Conservation (phyloP, 1,140 invertebrate species). For the Anagrus nilaparvatae region DNA sequence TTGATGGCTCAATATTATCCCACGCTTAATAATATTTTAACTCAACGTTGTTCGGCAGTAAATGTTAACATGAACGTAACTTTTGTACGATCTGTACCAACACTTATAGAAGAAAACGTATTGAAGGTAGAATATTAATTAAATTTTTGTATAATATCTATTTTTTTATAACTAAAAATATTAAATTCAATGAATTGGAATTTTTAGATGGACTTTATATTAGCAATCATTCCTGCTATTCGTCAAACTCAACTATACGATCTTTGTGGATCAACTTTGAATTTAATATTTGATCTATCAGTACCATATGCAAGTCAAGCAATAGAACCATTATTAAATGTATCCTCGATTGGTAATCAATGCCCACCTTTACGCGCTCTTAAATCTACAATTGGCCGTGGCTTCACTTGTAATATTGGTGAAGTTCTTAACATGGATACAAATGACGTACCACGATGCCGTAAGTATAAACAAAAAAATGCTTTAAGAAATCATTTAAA, state of each 20-base stretch:
- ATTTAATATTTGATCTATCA: constrained; percentile 86
- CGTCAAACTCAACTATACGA: constrained; percentile 85
- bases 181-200: not conserved
- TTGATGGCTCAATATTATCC: constrained; percentile 71
- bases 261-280: constrained; percentile 85
- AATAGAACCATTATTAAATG: constrained; percentile 80
- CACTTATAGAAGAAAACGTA: constrained; percentile 72
- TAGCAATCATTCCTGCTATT: constrained; percentile 79
- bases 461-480: constrained; percentile 47
- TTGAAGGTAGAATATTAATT: constrained; percentile 45
- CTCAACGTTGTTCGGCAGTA: constrained; percentile 84
- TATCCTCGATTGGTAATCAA: constrained; percentile 79
- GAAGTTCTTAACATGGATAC: constrained; percentile 89
- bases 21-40: constrained; percentile 70
- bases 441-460: constrained; percentile 82
- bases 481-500: constrained; percentile 6
- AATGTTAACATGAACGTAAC: constrained; percentile 92
- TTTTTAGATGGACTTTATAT: constrained; percentile 65
- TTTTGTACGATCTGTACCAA: constrained; percentile 70
- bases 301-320: constrained; percentile 86
- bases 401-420: constrained; percentile 86
- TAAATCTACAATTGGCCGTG: constrained; percentile 72
- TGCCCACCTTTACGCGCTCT: constrained; percentile 83
- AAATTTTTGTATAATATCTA: not conserved
- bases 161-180: not conserved